Evolutionary conservation across 2,888 invertebrate species (phyloP).

Genomic region (Oligia strigilis): DNA sequence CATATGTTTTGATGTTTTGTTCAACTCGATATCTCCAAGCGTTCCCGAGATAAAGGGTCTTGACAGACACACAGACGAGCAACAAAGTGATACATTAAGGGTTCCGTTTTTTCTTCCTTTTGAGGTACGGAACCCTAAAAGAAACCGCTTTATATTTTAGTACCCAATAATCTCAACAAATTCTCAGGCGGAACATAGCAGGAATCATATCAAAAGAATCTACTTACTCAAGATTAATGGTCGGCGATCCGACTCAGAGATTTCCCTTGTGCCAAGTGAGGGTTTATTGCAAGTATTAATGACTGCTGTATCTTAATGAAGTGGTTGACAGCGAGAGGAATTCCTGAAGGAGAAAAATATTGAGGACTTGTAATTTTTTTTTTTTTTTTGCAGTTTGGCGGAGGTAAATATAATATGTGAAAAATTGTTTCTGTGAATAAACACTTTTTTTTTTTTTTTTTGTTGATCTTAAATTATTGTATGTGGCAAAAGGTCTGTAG

Average conservation of each 20-base stretch:
- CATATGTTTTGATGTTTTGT: too few relatives aligned
- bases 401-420: too few relatives aligned
- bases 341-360: background rate
- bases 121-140: too few relatives aligned
- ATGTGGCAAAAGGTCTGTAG: background rate
- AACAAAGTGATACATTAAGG: too few relatives aligned
- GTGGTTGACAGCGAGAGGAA: constrained; percentile 30
- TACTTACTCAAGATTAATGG: constrained; percentile 52
- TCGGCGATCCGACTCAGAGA: constrained; percentile 38
- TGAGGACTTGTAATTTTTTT: background rate
- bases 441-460: too few relatives aligned
- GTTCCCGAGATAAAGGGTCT: too few relatives aligned
- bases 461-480: background rate
- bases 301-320: constrained; percentile 38
- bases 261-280: constrained; percentile 44
- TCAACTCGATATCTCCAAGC: too few relatives aligned
- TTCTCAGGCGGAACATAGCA: background rate
- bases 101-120: too few relatives aligned
- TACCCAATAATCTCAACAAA: constrained; percentile 35
- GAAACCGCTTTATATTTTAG: background rate
- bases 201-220: constrained; percentile 36
- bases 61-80: too few relatives aligned
- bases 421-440: too few relatives aligned
- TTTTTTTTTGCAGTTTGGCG: too few relatives aligned
- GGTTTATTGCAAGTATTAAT: constrained; percentile 50